Evolutionary conservation across 2,888 invertebrate species (phyloP), one percentile per base, ranked within the genome.

Genomic region (Eilema sororculum): DNA sequence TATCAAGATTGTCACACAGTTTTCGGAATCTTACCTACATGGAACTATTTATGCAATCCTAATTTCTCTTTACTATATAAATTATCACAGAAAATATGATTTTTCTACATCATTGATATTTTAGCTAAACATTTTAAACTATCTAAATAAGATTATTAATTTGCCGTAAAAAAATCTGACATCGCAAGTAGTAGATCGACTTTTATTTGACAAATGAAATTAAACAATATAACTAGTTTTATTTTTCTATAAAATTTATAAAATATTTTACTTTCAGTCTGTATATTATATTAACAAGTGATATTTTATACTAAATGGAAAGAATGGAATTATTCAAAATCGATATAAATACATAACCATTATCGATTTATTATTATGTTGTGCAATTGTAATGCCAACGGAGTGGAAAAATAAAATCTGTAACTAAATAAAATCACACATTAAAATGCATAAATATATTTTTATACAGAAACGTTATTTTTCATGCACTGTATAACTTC

Each of bases 1-100:
- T 65, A 64, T 75, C 37, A 71, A 64, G 73, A 75, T 80, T 65
- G 67, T 71, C 74, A 81, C 72, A 74, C 74, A 69, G 37, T 75
- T 22, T 71, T 72, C 61, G 76, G 76, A 74, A 69, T 73, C 78
- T 79, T 81, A 73, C 72, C 68, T 74, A 71, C 66, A 64, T 73
- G 77, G 72, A 77, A 79, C 78, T 81, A 79, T 82, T 69, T 81
- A 84, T 85, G 85, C 78, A 78, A 77, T 78, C 81, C 80, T 85
- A 84, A 73, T 77, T 83, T 84, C 62, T 72, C 81, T 82, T 82
- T 77, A 82, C 84, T 86, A 85, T 83, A 86, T 81, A 81, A 74
- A 83, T 86, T 90, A 91, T 91, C 91, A 91, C 91, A 91, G 91
- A 88, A 90, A 89, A 81, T 84, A 87, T 86, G 80, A 82, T 84